A percentile compares a stretch with the other conserved stretches of the same genome.
phyloP scores from a whole-genome alignment of 2,888 invertebrate genomes.

The Apodemia zela region DNA sequence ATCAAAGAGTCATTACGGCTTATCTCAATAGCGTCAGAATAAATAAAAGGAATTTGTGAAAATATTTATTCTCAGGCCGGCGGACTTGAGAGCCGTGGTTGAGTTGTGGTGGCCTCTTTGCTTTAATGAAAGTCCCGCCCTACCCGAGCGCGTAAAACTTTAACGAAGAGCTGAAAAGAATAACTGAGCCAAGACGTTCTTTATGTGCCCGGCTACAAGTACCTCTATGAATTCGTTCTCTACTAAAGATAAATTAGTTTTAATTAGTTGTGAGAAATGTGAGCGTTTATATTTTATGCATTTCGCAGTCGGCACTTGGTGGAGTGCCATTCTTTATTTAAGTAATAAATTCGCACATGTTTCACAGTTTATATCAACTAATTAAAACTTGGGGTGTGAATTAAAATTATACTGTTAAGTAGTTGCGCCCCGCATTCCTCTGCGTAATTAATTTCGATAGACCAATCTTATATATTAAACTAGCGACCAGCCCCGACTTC shows the following conservation, averaged over 20 bases:
- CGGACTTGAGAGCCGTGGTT: slow-evolving; percentile 48
- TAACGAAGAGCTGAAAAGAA: slow-evolving; percentile 55
- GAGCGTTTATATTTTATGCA: slow-evolving; percentile 4
- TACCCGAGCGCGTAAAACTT: slow-evolving; percentile 58
- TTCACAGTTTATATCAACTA: too few species aligned
- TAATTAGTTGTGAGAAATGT: slow-evolving; percentile 45
- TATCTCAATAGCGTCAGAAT: slow-evolving; percentile 72
- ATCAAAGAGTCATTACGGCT: slow-evolving; percentile 76
- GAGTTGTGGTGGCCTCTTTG: slow-evolving; percentile 67
- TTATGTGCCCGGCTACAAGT: slow-evolving; percentile 39
- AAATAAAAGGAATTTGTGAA: slow-evolving; percentile 73
- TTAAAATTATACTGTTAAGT: neutral
- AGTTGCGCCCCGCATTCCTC: neutral
- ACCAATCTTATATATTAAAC: too few species aligned
- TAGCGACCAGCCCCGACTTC: too few species aligned
- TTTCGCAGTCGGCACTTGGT: slow-evolving; percentile 1
- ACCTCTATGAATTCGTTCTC: slow-evolving; percentile 25
- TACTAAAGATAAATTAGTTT: slow-evolving; percentile 27
- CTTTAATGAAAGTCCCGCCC: slow-evolving; percentile 68
- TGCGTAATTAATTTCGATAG: too few species aligned
- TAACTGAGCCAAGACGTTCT: slow-evolving; percentile 45
- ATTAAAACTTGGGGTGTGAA: too few species aligned
- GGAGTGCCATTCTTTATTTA: neutral
- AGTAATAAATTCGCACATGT: neutral
- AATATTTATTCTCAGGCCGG: slow-evolving; percentile 68